These are phyloP conservation scores for Mactromeris polynyma DNA, from an alignment of 2,888 invertebrate species.

Conservation along the genomic window DNA sequence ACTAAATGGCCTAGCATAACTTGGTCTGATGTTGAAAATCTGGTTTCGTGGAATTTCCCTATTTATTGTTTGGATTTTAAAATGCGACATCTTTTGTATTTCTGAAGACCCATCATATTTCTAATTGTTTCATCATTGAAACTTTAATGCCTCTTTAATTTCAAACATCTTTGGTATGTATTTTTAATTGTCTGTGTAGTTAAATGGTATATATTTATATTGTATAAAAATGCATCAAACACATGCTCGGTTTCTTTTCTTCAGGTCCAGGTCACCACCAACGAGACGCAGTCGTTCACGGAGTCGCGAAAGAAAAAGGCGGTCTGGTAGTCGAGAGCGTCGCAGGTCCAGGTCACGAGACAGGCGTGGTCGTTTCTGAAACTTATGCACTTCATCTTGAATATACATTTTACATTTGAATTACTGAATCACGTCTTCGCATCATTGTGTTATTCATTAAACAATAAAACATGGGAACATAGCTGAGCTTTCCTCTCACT, in stretches of 20 bases:
- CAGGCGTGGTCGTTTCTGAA: slow-evolving; percentile 71
- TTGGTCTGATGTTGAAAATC: too few relatives aligned
- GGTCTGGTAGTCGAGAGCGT: slow-evolving; percentile 66
- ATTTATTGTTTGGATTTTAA: too few relatives aligned
- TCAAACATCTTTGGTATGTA: too few relatives aligned
- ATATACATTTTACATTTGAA: neutral
- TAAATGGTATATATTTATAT: neutral
- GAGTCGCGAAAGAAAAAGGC: slow-evolving; percentile 63
- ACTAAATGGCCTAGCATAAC: too few relatives aligned
- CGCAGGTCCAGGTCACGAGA: slow-evolving; percentile 80
- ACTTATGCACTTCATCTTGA: neutral
- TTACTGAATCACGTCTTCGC: neutral
- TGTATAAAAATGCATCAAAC: neutral
- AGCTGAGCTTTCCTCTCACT: neutral
- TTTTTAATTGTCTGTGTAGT: neutral
- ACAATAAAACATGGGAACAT: neutral
- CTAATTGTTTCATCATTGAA: too few relatives aligned
- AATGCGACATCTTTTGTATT: too few relatives aligned
- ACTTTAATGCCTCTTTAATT: too few relatives aligned
- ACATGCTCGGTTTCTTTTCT: neutral
- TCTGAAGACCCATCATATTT: too few relatives aligned
- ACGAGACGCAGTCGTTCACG: slow-evolving; percentile 76
- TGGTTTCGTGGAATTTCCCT: too few relatives aligned
- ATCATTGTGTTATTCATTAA: neutral
- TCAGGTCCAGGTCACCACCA: slow-evolving; percentile 79